A percentile compares a stretch with the other conserved stretches of the same genome.
These are phyloP conservation scores for Folsomia manolachei DNA, from an alignment of 2,888 invertebrate genomes.

Conservation along the genomic window DNA sequence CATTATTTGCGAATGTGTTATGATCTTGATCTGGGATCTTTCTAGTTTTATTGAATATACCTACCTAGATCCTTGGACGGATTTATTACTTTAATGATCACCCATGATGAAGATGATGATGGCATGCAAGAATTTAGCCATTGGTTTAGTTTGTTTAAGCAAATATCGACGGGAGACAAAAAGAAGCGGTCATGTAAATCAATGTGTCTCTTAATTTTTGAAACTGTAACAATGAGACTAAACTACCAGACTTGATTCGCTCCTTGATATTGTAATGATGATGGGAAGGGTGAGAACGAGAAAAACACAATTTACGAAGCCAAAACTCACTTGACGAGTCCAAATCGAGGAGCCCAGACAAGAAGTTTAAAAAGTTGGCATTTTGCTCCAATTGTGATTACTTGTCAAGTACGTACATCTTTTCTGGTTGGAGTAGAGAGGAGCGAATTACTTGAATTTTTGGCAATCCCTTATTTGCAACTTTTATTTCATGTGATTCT, in stretches of 20 bases:
- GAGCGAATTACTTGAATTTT: neutral
- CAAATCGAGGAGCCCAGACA: slow-evolving; percentile 17
- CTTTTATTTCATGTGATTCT: neutral
- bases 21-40: neutral
- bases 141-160: too few species aligned
- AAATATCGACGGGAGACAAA: neutral
- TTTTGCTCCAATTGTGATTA: slow-evolving; percentile 7
- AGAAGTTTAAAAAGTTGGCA: slow-evolving; percentile 19
- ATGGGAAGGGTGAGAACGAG: too few species aligned
- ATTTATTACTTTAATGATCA: too few species aligned
- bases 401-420: neutral
- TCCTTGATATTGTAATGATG: neutral
- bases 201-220: neutral
- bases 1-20: too few species aligned
- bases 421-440: too few species aligned
- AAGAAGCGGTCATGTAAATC: neutral
- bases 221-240: neutral
- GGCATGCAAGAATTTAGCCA: too few species aligned
- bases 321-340: slow-evolving; percentile 14
- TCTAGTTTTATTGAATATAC: too few species aligned
- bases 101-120: neutral
- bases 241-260: neutral
- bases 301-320: too few species aligned
- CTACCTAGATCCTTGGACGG: too few species aligned
- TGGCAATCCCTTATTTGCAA: neutral